Conservation (phyloP, 1,140 invertebrate genomes). For the Aphelenchoides besseyi region DNA sequence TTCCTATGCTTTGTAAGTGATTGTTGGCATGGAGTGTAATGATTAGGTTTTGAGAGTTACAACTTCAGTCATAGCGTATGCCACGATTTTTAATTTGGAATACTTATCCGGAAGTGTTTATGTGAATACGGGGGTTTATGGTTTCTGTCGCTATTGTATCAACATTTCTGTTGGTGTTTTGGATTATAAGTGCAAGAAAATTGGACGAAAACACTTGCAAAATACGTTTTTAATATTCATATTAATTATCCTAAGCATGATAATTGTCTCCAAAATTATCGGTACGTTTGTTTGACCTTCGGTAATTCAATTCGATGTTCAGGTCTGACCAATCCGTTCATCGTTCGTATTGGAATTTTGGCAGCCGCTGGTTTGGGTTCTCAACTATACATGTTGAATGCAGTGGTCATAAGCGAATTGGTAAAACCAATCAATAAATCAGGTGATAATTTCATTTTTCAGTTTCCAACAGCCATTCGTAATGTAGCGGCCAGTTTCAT, state of each 20-base stretch:
- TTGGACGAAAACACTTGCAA: constrained; percentile 35
- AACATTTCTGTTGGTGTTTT: constrained; percentile 44
- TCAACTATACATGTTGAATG: constrained; percentile 42
- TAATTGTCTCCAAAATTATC: constrained; percentile 32
- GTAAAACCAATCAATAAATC: too few species aligned
- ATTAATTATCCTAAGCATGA: constrained; percentile 32
- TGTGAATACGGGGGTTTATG: constrained; percentile 45
- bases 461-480: constrained; percentile 47
- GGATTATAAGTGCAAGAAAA: constrained; percentile 32
- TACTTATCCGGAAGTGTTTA: constrained; percentile 47
- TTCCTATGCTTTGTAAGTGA: constrained; percentile 29
- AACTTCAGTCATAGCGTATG: constrained; percentile 42
- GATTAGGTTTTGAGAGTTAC: too few species aligned
- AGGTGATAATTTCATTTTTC: background rate
- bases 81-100: constrained; percentile 48
- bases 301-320: constrained; percentile 2
- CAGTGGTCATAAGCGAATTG: constrained; percentile 31
- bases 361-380: constrained; percentile 7
- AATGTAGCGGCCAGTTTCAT: constrained; percentile 46
- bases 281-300: constrained; percentile 25
- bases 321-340: constrained; percentile 4
- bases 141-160: constrained; percentile 46
- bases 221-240: constrained; percentile 28
- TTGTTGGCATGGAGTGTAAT: too few species aligned
- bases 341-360: background rate